Evolutionary conservation across 1,140 invertebrate species (phyloP).

Genomic region (Helicoverpa zea): DNA sequence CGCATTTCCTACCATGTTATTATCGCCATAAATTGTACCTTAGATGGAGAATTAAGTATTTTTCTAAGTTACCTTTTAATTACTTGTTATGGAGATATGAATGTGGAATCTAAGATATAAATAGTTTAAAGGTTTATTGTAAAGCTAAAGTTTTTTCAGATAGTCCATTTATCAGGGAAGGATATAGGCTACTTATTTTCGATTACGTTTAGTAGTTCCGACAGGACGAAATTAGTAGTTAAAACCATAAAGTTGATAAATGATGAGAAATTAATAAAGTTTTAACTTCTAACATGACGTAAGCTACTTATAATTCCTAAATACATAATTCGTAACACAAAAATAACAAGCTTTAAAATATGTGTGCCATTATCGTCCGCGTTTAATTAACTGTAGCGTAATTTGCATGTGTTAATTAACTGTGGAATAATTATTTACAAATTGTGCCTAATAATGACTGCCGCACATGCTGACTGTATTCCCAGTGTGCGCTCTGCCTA

Average conservation of each 20-base stretch:
- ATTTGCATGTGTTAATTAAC: constrained; percentile 32
- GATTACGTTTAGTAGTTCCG: too few relatives aligned
- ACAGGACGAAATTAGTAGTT: too few relatives aligned
- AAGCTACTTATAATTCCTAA: too few relatives aligned
- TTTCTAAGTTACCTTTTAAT: too few relatives aligned
- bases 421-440: not conserved
- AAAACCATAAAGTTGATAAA: too few relatives aligned
- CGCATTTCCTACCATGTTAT: constrained; percentile 4
- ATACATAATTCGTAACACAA: not conserved
- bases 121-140: too few relatives aligned
- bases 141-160: too few relatives aligned
- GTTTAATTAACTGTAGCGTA: not conserved
- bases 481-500: constrained; percentile 1
- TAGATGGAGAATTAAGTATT: too few relatives aligned
- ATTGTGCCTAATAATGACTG: not conserved
- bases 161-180: too few relatives aligned
- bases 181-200: too few relatives aligned
- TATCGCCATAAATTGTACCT: not conserved
- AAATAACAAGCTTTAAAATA: not conserved
- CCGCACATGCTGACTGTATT: not conserved
- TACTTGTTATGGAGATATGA: too few relatives aligned
- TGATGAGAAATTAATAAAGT: not conserved
- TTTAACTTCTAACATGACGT: not conserved
- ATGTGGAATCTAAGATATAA: too few relatives aligned
- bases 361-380: not conserved